These are phyloP conservation scores for Pedionomus torquatus DNA, from an alignment of 2,113 vertebrate species.

Conservation along the genomic window DNA sequence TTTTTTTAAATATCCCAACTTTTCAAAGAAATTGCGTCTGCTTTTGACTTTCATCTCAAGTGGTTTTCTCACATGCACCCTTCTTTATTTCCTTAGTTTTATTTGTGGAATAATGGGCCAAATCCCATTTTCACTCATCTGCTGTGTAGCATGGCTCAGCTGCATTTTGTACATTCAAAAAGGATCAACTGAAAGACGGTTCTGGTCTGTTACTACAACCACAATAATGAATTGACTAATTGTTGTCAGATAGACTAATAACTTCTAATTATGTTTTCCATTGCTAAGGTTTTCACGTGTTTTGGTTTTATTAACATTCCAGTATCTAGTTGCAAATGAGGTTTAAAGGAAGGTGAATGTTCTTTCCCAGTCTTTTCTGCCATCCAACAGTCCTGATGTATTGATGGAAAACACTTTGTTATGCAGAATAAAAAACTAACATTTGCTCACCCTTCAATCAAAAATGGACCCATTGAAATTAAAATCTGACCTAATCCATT, in stretches of 20 bases:
- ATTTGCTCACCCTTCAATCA: constrained; percentile 15
- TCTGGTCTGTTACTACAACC: background rate
- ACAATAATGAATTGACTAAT: background rate
- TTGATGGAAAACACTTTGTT: background rate
- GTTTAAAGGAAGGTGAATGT: background rate
- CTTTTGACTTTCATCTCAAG: background rate
- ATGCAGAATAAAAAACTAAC: background rate
- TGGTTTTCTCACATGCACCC: background rate
- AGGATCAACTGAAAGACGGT: background rate
- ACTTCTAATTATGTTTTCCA: background rate
- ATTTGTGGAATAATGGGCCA: background rate
- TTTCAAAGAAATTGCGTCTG: background rate
- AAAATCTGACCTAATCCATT: background rate
- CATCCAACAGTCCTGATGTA: background rate
- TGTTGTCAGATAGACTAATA: background rate
- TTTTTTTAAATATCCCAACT: background rate
- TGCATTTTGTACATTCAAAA: background rate
- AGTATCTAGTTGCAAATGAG: background rate
- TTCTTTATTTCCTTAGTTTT: background rate
- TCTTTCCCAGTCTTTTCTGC: background rate
- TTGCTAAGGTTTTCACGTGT: background rate
- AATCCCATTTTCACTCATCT: background rate
- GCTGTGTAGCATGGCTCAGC: background rate
- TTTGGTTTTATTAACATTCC: background rate
- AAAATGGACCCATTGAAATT: background rate